These are phyloP conservation scores for Turritopsis rubra DNA, from an alignment of 30 jellyfish, hydroid and myxozoan genomes.

Conservation along the genomic window DNA sequence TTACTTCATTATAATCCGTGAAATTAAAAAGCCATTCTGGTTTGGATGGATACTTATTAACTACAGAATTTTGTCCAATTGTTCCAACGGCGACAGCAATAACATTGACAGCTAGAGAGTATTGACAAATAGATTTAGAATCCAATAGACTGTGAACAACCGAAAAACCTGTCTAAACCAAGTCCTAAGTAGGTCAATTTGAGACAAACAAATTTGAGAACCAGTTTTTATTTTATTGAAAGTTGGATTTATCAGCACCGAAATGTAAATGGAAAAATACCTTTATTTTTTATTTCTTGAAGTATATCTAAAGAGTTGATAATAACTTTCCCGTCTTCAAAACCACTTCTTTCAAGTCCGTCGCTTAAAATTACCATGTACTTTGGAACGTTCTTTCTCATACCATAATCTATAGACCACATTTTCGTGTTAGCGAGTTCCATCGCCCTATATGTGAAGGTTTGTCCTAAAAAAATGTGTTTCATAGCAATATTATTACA, in stretches of 20 bases:
- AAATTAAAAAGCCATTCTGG: conserved; percentile 1
- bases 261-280: too few relatives aligned
- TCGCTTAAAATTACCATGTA: conserved; percentile 14
- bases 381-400: conserved; percentile 10
- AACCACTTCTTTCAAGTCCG: conserved; percentile 16
- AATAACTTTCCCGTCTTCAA: background rate
- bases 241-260: too few relatives aligned
- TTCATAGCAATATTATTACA: background rate
- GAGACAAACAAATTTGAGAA: too few relatives aligned
- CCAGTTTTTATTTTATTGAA: too few relatives aligned
- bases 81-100: conserved; percentile 28
- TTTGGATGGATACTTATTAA: background rate
- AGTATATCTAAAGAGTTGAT: background rate
- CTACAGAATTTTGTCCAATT: background rate
- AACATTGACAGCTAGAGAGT: conserved; percentile 5
- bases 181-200: too few relatives aligned
- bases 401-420: conserved; percentile 16
- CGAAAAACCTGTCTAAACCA: too few relatives aligned
- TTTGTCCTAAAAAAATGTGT: background rate
- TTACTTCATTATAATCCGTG: background rate
- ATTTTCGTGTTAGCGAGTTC: conserved; percentile 16
- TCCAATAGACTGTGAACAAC: too few relatives aligned
- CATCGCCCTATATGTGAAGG: conserved; percentile 6
- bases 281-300: background rate
- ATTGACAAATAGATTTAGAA: too few relatives aligned